phyloP scores from a whole-genome alignment of 2,113 vertebrate genomes.

The Pongo pygmaeus region DNA sequence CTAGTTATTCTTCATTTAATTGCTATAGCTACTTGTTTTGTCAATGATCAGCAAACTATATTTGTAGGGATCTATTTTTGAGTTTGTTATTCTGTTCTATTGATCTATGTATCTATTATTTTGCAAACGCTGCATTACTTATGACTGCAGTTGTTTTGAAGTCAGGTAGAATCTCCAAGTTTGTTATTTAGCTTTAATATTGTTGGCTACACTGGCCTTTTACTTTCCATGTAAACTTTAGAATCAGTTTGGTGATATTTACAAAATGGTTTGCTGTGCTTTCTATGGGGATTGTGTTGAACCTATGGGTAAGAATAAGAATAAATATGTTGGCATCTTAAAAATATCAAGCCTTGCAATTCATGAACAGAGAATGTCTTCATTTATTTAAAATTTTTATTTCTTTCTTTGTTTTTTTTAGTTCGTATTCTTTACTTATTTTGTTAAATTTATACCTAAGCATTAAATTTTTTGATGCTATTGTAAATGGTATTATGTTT shows the following conservation, averaged over 20 bases:
- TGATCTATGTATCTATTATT: neutral
- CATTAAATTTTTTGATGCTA: neutral
- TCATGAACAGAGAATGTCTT: neutral
- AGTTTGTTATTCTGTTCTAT: neutral
- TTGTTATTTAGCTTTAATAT: neutral
- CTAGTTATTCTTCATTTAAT: neutral
- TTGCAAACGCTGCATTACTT: neutral
- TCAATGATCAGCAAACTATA: neutral
- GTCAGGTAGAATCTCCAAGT: neutral
- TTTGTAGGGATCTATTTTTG: neutral
- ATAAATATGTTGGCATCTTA: neutral
- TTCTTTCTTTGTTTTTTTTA: neutral
- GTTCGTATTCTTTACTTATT: neutral
- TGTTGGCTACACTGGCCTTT: neutral
- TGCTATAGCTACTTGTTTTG: neutral
- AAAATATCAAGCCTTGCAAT: neutral
- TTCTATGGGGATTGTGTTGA: neutral
- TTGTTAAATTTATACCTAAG: neutral
- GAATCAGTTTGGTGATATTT: neutral
- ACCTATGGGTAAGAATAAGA: neutral
- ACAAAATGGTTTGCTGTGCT: neutral
- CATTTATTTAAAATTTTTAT: neutral
- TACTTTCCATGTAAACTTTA: neutral
- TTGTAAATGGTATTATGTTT: neutral
- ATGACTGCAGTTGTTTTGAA: neutral